Evolutionary conservation across 2,113 vertebrate genomes (phyloP), one percentile per base, ranked within the genome.

Genomic region (Carettochelys insculpta): DNA sequence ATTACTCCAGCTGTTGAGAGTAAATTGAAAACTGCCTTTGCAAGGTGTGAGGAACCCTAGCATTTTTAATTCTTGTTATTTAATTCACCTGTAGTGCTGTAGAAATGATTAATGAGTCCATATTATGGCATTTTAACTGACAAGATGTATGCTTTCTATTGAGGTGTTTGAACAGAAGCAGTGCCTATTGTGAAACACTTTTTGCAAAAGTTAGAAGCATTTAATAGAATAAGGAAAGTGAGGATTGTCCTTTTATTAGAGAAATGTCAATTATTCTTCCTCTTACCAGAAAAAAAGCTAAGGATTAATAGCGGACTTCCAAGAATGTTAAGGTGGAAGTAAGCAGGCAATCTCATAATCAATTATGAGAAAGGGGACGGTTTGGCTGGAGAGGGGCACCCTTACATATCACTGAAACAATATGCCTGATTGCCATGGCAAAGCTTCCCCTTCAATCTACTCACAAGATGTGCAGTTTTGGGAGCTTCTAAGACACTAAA

Each of bases 181-280:
- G 81, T 8, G 3, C 84, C 48, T 92, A 0, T 91, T 93, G 96
- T 90, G 51, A n/a, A 80, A 75, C 90, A 90, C 45, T n/a, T 90
- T 94, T 94, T 75, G 41, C 27, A 79, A 94, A 78, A 83, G 80
- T 90, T 89, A 85, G 87, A 91, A 94, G 24, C 85, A 87, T 96
- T 96, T 94, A 94, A 95, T 20, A 50, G 77, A 93, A 92, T 92
- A 91, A 41, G 73, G 95, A 95, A 96, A 91, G 48, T n/a, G 90
- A 31, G 71, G 82, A 95, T 95, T 94, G 96, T 12, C 22, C 19
- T 5, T 38, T 68, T 83, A 94, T 82, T 41, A 78, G n/a, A 93
- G 78, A 92, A 96, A 94, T 82, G 56, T 83, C 86, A 91, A 80
- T 96, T 96, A 85, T 7, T 79, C 53, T 95, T 90, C 82, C 91